Percentiles rank a stretch among this genome's conserved stretches.
Evolutionary conservation across 2,113 vertebrate species (phyloP).

Genomic region (Oxyura jamaicensis): DNA sequence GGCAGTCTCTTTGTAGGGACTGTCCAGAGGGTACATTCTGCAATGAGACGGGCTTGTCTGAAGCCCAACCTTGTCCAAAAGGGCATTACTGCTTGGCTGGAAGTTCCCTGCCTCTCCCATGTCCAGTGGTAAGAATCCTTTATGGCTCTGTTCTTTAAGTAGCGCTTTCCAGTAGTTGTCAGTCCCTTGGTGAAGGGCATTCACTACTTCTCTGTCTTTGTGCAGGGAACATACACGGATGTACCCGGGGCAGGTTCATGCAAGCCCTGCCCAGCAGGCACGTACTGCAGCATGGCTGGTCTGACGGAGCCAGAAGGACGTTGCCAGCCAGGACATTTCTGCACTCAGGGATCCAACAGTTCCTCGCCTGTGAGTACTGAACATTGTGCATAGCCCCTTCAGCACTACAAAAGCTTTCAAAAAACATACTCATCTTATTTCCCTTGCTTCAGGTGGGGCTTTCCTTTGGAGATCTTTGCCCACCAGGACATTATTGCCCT

Average conservation of each 20-base stretch:
- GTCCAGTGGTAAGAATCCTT: constrained; percentile 78
- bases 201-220: neutral
- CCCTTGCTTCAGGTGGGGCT: constrained; percentile 72
- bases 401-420: rapidly evolving
- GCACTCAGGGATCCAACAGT: constrained; percentile 75
- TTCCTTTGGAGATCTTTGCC: constrained; percentile 83
- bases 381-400: rapidly evolving
- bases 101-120: constrained; percentile 74
- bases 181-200: neutral
- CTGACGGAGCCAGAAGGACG: constrained; percentile 81
- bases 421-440: rapidly evolving
- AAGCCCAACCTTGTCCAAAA: constrained; percentile 77
- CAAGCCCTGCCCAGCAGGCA: constrained; percentile 81
- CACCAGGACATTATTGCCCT: constrained; percentile 83
- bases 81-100: constrained; percentile 85
- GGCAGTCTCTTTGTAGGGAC: constrained; percentile 75
- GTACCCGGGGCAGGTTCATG: constrained; percentile 75
- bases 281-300: constrained; percentile 82
- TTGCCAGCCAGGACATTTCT: constrained; percentile 84
- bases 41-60: constrained; percentile 79
- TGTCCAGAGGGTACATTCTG: constrained; percentile 86
- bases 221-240: constrained; percentile 82
- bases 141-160: rapidly evolving
- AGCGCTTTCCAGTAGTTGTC: neutral
- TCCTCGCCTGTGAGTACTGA: constrained; percentile 81